Conservation (phyloP, 2,888 invertebrate species). For the Elmis aenea region DNA sequence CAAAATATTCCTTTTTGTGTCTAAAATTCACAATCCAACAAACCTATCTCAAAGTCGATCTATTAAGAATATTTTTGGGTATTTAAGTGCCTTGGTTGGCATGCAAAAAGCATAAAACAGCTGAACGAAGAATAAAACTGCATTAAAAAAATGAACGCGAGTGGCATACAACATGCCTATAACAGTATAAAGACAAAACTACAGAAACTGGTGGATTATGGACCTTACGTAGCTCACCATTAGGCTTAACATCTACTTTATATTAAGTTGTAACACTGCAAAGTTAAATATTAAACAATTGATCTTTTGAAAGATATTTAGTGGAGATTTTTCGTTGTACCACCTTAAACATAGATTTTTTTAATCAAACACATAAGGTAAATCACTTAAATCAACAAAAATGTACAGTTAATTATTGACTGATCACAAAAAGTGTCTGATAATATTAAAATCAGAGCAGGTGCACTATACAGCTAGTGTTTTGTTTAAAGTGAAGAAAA, state of each 20-base stretch:
- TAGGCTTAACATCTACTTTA: conserved; percentile 1
- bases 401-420: too few species aligned
- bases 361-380: too few species aligned
- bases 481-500: too few species aligned
- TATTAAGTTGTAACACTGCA: conserved; percentile 1
- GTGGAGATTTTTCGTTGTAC: too few species aligned
- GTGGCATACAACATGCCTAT: too few species aligned
- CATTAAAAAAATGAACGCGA: neutral
- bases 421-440: too few species aligned
- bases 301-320: too few species aligned
- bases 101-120: conserved; percentile 1
- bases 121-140: conserved; percentile 1
- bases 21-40: conserved; percentile 1
- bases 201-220: conserved; percentile 1
- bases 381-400: too few species aligned
- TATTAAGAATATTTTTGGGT: neutral
- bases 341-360: too few species aligned
- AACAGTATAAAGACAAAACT: neutral
- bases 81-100: conserved; percentile 1
- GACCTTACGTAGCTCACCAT: conserved; percentile 1
- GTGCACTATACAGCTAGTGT: too few species aligned
- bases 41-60: conserved; percentile 1
- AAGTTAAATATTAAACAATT: neutral
- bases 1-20: neutral
- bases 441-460: too few species aligned